A percentile compares a stretch with the other conserved stretches of the same genome.
These are phyloP conservation scores for Solenopsis invicta DNA, from an alignment of 1,140 invertebrate species.

Conservation along the genomic window DNA sequence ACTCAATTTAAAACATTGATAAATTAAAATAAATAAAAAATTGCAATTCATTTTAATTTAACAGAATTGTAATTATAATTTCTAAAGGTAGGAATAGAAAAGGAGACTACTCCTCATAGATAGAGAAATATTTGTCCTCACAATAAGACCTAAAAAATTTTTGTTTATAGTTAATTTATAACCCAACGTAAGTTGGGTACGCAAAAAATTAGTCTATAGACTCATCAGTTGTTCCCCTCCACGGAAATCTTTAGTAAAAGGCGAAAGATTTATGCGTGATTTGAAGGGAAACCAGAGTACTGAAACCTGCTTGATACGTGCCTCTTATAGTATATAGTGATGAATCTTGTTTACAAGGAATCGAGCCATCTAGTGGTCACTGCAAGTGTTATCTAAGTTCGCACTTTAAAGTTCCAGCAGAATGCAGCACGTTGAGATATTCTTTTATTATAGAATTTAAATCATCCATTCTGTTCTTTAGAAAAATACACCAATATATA, in stretches of 20 bases:
- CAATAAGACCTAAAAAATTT: neutral
- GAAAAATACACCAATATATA: too few relatives aligned
- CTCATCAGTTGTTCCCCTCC: conserved; percentile 71
- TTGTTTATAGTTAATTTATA: conserved; percentile 72
- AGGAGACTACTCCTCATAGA: too few relatives aligned
- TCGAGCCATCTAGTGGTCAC: neutral
- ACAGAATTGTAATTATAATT: too few relatives aligned
- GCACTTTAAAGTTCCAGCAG: too few relatives aligned
- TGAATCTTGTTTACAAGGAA: conserved; percentile 31
- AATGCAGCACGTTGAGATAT: too few relatives aligned
- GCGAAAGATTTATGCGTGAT: conserved; percentile 73
- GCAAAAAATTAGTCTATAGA: conserved; percentile 66
- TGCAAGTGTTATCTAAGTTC: neutral
- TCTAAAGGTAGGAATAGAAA: too few relatives aligned
- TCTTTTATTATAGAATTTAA: too few relatives aligned
- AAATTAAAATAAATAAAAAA: too few relatives aligned
- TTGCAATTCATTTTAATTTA: too few relatives aligned
- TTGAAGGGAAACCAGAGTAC: conserved; percentile 72
- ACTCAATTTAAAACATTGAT: too few relatives aligned
- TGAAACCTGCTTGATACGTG: accelerated
- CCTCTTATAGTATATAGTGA: neutral
- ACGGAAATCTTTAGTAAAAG: conserved; percentile 76
- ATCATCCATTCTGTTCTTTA: too few relatives aligned
- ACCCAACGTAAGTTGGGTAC: conserved; percentile 60
- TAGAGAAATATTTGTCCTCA: too few relatives aligned